Evolutionary conservation across 2,797 vertebrate genomes (phyloP).

Genomic region (Bryconaethiops microstoma): DNA sequence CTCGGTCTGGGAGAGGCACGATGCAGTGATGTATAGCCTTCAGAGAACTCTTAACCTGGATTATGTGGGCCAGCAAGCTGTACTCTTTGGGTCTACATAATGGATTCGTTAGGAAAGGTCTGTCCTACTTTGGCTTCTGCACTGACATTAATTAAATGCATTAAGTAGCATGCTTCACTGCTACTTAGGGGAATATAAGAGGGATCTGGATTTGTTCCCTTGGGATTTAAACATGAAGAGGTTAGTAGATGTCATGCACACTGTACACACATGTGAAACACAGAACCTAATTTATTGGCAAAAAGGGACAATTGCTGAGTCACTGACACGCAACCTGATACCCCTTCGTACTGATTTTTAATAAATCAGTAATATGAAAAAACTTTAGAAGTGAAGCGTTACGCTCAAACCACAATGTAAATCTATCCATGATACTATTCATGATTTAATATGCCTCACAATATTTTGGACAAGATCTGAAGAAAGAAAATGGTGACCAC

Average conservation of each 20-base stretch:
- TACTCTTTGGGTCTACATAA: constrained; percentile 35
- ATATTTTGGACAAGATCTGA: no score
- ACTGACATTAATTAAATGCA: constrained; percentile 42
- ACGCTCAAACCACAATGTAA: no score
- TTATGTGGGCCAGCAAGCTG: constrained; percentile 20
- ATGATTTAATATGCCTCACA: no score
- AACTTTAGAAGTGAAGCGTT: no score
- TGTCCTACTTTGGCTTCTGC: constrained; percentile 21
- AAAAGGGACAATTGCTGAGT: neutral
- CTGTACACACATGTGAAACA: neutral
- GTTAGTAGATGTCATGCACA: neutral
- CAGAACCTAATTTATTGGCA: neutral
- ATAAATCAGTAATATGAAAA: no score
- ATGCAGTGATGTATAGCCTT: constrained; percentile 13
- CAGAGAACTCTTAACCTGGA: constrained; percentile 29
- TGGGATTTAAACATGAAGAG: constrained; percentile 11
- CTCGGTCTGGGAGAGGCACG: neutral
- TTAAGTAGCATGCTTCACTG: constrained; percentile 16
- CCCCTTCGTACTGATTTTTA: no score
- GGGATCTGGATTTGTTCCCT: constrained; percentile 12
- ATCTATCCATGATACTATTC: no score
- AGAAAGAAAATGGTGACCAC: no score
- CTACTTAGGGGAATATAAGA: constrained; percentile 18
- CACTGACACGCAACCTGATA: no score
- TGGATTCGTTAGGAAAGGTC: constrained; percentile 20